Conservation (phyloP, 2,113 vertebrate genomes). For the Anarhynchus alexandrinus region DNA sequence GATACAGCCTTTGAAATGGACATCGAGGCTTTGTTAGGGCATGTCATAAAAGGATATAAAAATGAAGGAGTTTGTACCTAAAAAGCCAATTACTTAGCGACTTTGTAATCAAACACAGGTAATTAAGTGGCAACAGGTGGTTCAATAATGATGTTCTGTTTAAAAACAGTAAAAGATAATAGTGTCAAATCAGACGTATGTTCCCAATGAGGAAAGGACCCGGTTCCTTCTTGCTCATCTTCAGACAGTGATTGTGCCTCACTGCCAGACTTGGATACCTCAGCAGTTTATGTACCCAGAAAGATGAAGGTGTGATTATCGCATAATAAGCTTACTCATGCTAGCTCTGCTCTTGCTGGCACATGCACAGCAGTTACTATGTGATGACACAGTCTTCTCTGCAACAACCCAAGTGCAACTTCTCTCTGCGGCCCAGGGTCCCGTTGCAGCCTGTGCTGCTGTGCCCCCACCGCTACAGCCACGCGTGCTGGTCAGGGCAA, state of each 20-base stretch:
- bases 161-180: constrained; percentile 39
- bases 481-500: not conserved
- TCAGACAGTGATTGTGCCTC: constrained; percentile 23
- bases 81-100: not conserved
- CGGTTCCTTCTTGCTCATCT: not conserved
- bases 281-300: constrained; percentile 57
- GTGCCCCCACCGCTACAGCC: not conserved
- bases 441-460: not conserved
- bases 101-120: not conserved
- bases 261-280: constrained; percentile 22
- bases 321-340: constrained; percentile 60
- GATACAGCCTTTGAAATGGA: not conserved
- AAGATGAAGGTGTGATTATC: constrained; percentile 55
- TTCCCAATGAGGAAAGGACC: not conserved
- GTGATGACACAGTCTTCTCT: constrained; percentile 1
- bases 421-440: not conserved
- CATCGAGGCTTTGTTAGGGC: not conserved
- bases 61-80: not conserved
- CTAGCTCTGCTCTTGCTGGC: constrained; percentile 52
- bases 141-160: constrained; percentile 13
- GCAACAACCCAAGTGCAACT: constrained; percentile 1
- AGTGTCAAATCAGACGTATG: not conserved
- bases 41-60: not conserved
- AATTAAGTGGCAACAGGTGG: constrained; percentile 38
- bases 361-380: constrained; percentile 53